Conservation (phyloP, 2,888 invertebrate genomes). For the Macrophya alboannulata region DNA sequence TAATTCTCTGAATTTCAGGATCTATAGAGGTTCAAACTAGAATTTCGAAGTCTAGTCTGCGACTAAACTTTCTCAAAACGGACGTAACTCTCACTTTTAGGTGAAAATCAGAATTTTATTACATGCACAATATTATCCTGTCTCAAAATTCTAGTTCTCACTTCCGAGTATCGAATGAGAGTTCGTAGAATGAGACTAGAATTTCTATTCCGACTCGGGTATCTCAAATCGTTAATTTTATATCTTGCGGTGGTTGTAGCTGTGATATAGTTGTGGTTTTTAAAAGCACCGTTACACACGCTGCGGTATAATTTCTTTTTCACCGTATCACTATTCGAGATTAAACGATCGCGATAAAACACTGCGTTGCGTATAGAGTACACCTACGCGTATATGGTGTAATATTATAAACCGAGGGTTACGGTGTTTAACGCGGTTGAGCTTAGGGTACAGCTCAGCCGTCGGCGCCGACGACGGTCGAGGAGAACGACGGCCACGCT, state of each 20-base stretch:
- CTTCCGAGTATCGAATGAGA: background rate
- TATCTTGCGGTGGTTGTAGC: background rate
- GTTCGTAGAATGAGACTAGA: background rate
- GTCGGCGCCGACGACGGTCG: conserved; percentile 31
- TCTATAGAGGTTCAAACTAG: conserved; percentile 1
- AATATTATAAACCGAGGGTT: background rate
- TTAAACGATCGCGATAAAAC: conserved; percentile 11
- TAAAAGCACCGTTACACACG: conserved; percentile 25
- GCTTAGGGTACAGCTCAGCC: background rate
- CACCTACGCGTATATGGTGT: background rate
- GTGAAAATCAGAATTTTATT: background rate
- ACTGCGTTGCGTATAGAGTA: background rate
- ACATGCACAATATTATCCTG: background rate
- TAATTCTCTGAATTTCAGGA: background rate
- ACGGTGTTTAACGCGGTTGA: background rate
- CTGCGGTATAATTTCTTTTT: background rate
- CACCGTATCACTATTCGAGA: conserved; percentile 11
- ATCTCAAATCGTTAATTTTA: background rate
- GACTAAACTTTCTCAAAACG: background rate
- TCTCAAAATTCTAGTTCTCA: background rate
- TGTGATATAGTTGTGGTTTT: background rate
- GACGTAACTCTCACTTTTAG: background rate
- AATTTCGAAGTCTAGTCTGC: background rate
- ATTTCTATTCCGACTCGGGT: background rate
- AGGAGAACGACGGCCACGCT: conserved; percentile 12